Evolutionary conservation across 2,113 vertebrate genomes (phyloP), one percentile per base, ranked within the genome.

Genomic region (Athene noctua): DNA sequence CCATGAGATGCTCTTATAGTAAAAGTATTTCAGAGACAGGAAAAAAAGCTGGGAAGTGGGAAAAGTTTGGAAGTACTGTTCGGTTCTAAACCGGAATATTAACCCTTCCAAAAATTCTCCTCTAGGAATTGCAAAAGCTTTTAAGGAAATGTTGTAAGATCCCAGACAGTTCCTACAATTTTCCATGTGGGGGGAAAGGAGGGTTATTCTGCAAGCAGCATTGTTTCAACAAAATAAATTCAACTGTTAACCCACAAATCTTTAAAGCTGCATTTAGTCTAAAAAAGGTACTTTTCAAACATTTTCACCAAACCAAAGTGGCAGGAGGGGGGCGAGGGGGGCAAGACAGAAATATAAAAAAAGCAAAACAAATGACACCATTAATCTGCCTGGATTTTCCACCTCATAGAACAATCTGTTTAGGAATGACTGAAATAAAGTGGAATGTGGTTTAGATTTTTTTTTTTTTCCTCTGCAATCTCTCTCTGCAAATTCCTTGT

Each of bases 391-490:
- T 94, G 97, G 97, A 97, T 98, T 97, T 98, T 97, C 97, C 97
- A 98, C 97, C 97, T 97, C 98, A 90, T 89, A 95, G 96, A 97
- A 95, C 96, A 96, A 98, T 98, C 97, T 97, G 96, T 98, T 97
- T 97, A 96, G 97, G 97, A 98, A 97, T 96, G 96, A 98, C 96
- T 96, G 97, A 97, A 98, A 98, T 95, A 96, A 98, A 97, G 97
- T 95, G 93, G 95, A 97, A 95, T 94, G 94, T 83, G 74, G 49
- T 79, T 96, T 95, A 89, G 83, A 91, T 86, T 87, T 82, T 90
- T 94, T 85, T 85, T 52, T 77, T 80, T 67, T 29, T 49, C 58
- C 81, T n/a, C 74, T 57, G 22, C 81, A 92, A 75, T 83, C 61
- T 91, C 89, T 95, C 59, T 66, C 68, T 84, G 70, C 92, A 92